Evolutionary conservation across 2,113 vertebrate genomes (phyloP), one percentile per base, ranked within the genome.

Genomic region (Cryptotis parvus): DNA sequence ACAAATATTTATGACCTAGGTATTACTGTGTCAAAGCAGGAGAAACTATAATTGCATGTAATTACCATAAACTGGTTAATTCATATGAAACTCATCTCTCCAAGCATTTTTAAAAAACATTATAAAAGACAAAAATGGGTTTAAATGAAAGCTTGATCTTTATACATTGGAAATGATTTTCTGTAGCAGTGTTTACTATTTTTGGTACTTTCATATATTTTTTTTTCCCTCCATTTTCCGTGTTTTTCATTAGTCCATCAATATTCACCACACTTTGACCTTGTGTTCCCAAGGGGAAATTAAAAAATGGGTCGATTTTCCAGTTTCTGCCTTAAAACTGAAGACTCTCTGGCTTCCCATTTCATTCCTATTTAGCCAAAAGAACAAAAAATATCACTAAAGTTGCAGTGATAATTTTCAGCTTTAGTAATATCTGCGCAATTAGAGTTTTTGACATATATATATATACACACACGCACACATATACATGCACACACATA

Each of bases 161-260:
- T 77, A 88, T 45, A 68, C 78, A 49, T 82, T 27, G 7, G 58
- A 87, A 83, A 43, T 52, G n/a, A 73, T 45, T 91, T 90, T 89
- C n/a, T 41, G 3, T 43, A 41, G 2, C 22, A 31, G n/a, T 35
- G 26, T 69, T 9, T 78, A 39, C 8, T 58, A 41, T 61, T 94
- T 73, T 82, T 15, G 49, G 1, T 45, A 61, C 45, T 69, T 70
- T 33, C 22, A 31, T 35, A 43, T 73, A 31, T 16, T 18, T 43
- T 75, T 37, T 61, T n/a, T 20, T 77, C 24, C 26, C 29, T 39
- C 61, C 24, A 45, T 80, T 39, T 29, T 20, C 35, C 9, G 82
- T 27, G 9, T n/a, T 75, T 7, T 61, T 49, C 52, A 55, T 16
- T 88, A 35, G 11, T 63, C 26, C 78, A 16, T 70, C 27, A 43